phyloP scores from a whole-genome alignment of 2,797 vertebrate genomes.

The Echiichthys vipera region DNA sequence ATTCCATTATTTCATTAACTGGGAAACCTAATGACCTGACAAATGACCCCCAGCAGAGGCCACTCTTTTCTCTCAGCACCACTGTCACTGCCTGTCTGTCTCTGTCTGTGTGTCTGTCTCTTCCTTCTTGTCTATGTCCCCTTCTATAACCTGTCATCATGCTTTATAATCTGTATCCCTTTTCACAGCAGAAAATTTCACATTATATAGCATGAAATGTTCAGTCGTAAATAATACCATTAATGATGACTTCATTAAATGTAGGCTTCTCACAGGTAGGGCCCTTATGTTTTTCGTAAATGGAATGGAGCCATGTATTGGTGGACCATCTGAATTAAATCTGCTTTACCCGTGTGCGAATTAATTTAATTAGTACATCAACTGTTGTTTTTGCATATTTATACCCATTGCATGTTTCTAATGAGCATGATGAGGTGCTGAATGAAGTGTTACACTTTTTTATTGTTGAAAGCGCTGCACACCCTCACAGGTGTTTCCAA shows the following conservation, averaged over 20 bases:
- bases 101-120: constrained; percentile 12
- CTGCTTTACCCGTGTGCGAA: background rate
- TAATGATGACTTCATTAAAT: constrained; percentile 4
- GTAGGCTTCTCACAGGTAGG: too few relatives aligned
- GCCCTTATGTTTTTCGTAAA: background rate
- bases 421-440: constrained; percentile 3
- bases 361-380: background rate
- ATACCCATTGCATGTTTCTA: background rate
- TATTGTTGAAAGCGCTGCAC: background rate
- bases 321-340: background rate
- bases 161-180: background rate
- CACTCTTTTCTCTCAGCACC: constrained; percentile 34
- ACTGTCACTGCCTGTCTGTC: constrained; percentile 14
- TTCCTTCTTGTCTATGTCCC: constrained; percentile 21
- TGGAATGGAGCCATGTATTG: background rate
- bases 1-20: constrained; percentile 75
- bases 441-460: background rate
- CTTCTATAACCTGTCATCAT: background rate
- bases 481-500: background rate
- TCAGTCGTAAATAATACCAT: constrained; percentile 3
- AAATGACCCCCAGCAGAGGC: constrained; percentile 54
- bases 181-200: constrained; percentile 6
- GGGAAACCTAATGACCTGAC: constrained; percentile 61
- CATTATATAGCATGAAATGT: background rate
- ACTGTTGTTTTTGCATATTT: background rate